Conservation (phyloP, 2,888 invertebrate species). For the Xestobium rufovillosum region DNA sequence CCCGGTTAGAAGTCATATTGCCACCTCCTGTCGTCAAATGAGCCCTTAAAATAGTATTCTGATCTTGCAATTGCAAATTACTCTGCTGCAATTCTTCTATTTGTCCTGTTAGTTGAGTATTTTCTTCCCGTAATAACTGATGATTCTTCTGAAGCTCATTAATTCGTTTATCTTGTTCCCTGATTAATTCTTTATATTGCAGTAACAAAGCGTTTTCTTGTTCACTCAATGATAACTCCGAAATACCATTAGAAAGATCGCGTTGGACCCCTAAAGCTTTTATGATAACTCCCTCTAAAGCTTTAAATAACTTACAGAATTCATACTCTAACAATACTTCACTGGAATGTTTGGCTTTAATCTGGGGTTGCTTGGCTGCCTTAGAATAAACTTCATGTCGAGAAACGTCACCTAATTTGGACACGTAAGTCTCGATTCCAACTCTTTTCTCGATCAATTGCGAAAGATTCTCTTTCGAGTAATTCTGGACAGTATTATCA, state of each 20-base stretch:
- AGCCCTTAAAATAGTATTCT: conserved; percentile 78
- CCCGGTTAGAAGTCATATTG: conserved; percentile 21
- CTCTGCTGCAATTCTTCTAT: conserved; percentile 62
- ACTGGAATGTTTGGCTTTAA: conserved; percentile 62
- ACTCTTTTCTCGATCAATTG: conserved; percentile 84
- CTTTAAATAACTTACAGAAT: conserved; percentile 87
- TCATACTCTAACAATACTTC: conserved; percentile 91
- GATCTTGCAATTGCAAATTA: conserved; percentile 72
- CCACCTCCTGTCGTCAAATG: conserved; percentile 49
- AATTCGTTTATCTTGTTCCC: conserved; percentile 75
- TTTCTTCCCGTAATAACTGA: conserved; percentile 33
- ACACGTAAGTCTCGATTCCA: conserved; percentile 79
- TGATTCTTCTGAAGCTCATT: conserved; percentile 45
- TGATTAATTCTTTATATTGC: conserved; percentile 85
- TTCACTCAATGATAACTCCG: conserved; percentile 45
- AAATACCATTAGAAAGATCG: conserved; percentile 45
- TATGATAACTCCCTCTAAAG: conserved; percentile 54
- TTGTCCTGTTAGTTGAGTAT: conserved; percentile 45
- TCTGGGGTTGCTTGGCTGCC: conserved; percentile 90
- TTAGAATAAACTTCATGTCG: conserved; percentile 86
- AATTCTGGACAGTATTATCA: conserved; percentile 69
- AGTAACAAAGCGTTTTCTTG: conserved; percentile 49
- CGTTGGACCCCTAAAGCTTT: conserved; percentile 47
- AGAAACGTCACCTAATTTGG: conserved; percentile 77
- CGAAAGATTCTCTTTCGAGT: conserved; percentile 69